Evolutionary conservation across 2,797 vertebrate species (phyloP).

Genomic region (Arctocebus calabarensis): DNA sequence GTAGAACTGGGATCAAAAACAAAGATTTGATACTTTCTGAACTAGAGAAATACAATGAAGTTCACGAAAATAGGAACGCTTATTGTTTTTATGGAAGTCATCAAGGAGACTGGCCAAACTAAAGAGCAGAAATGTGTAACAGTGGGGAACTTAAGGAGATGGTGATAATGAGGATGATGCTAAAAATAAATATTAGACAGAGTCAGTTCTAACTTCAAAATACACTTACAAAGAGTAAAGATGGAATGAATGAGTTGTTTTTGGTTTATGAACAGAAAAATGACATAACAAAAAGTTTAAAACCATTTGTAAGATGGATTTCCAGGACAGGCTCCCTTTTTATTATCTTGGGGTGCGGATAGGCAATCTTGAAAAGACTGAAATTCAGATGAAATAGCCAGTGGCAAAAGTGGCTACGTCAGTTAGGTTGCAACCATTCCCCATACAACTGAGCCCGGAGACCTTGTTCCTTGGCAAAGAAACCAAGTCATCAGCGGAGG

Average conservation of each 20-base stretch:
- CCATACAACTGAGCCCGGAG: not conserved
- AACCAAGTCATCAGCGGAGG: not conserved
- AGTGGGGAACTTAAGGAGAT: not conserved
- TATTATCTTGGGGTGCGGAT: not conserved
- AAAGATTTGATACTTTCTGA: not conserved
- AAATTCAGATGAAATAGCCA: not conserved
- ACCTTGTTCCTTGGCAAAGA: not conserved
- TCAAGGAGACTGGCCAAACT: not conserved
- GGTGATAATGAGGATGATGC: not conserved
- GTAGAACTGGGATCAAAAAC: conserved; percentile 1
- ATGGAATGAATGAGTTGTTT: conserved; percentile 18
- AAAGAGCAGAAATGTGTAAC: not conserved
- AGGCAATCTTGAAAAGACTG: not conserved
- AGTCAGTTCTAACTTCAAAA: not conserved
- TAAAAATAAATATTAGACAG: not conserved
- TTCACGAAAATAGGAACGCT: not conserved
- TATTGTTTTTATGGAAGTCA: not conserved
- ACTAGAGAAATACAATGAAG: not conserved
- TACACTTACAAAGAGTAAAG: not conserved
- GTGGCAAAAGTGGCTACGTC: not conserved
- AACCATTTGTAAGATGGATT: not conserved
- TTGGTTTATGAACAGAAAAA: conserved; percentile 16
- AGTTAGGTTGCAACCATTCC: not conserved
- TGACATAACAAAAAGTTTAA: not conserved
- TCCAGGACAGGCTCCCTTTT: not conserved